phyloP scores from a whole-genome alignment of 2,113 vertebrate species.

The Solea solea region DNA sequence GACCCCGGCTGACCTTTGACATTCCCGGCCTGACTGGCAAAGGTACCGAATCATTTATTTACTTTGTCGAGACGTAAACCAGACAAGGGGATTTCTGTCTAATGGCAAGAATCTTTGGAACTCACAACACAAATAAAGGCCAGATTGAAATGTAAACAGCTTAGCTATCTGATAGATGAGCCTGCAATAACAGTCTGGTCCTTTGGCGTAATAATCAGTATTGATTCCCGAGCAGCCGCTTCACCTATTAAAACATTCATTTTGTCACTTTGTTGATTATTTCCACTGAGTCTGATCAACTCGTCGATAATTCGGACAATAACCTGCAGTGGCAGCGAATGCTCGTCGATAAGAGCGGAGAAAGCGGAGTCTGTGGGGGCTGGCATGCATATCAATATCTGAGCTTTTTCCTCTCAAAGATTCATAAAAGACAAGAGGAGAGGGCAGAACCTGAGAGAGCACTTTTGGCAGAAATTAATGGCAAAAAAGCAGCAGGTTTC shows the following conservation, averaged over 20 bases:
- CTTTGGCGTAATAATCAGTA: slow-evolving; percentile 54
- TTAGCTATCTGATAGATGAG: slow-evolving; percentile 19
- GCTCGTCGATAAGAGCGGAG: slow-evolving; percentile 44
- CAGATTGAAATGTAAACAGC: slow-evolving; percentile 67
- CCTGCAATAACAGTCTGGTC: slow-evolving; percentile 18
- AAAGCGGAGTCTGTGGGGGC: slow-evolving; percentile 14
- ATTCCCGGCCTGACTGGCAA: slow-evolving; percentile 62
- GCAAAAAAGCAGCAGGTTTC: slow-evolving; percentile 64
- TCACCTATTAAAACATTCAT: slow-evolving; percentile 49
- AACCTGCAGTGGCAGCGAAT: slow-evolving; percentile 43
- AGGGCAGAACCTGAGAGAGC: slow-evolving; percentile 44
- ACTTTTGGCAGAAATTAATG: slow-evolving; percentile 73
- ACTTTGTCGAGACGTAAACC: slow-evolving; percentile 74
- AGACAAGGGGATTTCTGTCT: slow-evolving; percentile 66
- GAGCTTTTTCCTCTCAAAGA: slow-evolving; percentile 31
- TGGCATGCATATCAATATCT: slow-evolving; percentile 66
- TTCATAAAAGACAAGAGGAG: slow-evolving; percentile 57
- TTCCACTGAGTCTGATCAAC: slow-evolving; percentile 54
- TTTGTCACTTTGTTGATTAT: slow-evolving; percentile 49
- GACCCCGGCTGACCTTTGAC: slow-evolving; percentile 74
- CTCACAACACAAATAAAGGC: slow-evolving; percentile 68
- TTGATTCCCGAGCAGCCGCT: slow-evolving; percentile 55
- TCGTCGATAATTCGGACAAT: slow-evolving; percentile 66
- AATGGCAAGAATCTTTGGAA: slow-evolving; percentile 58
- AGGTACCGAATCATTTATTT: slow-evolving; percentile 77